Evolutionary conservation across 2,888 invertebrate species (phyloP), one percentile per base, ranked within the genome.

Genomic region (Aphidius colemani): DNA sequence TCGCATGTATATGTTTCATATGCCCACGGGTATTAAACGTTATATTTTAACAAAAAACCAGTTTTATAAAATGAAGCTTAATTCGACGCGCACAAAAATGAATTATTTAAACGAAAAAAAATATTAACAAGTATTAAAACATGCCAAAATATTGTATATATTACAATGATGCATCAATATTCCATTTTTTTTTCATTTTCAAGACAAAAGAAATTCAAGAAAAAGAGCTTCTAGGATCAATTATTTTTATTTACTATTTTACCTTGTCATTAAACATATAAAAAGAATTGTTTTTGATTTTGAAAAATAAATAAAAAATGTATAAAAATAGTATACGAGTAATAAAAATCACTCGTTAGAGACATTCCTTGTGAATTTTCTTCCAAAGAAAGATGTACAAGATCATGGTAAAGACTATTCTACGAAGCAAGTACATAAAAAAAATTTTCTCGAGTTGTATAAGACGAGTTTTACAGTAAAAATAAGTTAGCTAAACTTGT

Each of bases 81-180:
- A 30, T 46, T 57, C 7, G 53, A 59, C 48, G 11, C 59, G 55
- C 55, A 51, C 49, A 58, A 45, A 57, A 43, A 43, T 8, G 53
- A 53, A 41, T 30, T 30, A 30, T 30, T 30, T 30, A 30, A 30
- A 30, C 5, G 2, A 30, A 30, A 30, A 30, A 30, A 30, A 30
- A 30, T 5, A 30, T 30, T 30, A 30, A 30, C 30, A 30, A 30
- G 30, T 30, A 30, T 30, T 30, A 30, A 30, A 5, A 30, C 5
- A 30, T 30, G 30, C 30, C 30, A 30, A 30, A 30, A 30, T 30
- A 30, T 30, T 30, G 30, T 30, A 30, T 30, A 30, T 30, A 30
- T 30, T 30, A 30, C 13, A 18, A 18, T 18, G 1, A 2, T 18
- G 13, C 13, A 18, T 18, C 2, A 18, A 18, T 18, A 18, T 18